Conservation (phyloP, 1,140 invertebrate species). For the Sycophaga agraensis region DNA sequence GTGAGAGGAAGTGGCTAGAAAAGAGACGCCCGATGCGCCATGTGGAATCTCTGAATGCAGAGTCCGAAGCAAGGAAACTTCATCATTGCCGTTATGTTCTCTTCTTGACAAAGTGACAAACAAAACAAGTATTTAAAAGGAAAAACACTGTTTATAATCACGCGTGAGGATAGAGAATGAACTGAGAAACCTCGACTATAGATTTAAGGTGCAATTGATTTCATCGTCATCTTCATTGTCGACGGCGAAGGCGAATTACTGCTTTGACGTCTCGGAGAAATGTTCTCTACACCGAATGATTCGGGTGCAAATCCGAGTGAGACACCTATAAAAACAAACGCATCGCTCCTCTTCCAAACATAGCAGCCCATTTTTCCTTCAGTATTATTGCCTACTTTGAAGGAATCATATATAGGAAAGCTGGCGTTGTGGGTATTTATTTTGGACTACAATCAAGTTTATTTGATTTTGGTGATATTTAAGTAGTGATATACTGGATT, state of each 20-base stretch:
- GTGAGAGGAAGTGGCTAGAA: slow-evolving; percentile 4
- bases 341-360: slow-evolving; percentile 5
- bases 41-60: slow-evolving; percentile 12
- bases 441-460: not conserved
- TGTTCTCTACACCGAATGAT: slow-evolving; percentile 1
- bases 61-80: not conserved
- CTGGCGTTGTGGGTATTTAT: not conserved
- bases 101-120: not conserved
- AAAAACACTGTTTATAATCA: too few relatives aligned
- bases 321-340: slow-evolving; percentile 23
- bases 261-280: not conserved
- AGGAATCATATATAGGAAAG: not conserved
- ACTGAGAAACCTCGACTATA: not conserved
- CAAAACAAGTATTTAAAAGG: not conserved
- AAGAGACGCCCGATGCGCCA: slow-evolving; percentile 27
- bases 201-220: slow-evolving; percentile 1
- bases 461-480: not conserved
- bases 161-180: too few relatives aligned
- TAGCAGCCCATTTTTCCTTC: not conserved
- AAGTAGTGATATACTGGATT: not conserved
- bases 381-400: not conserved
- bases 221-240: slow-evolving; percentile 13
- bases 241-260: not conserved
- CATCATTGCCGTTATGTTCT: not conserved
- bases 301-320: slow-evolving; percentile 16